These are phyloP conservation scores for Hermaeophaga mercurialis DNA, from an alignment of 2,888 invertebrate species.

Conservation along the genomic window DNA sequence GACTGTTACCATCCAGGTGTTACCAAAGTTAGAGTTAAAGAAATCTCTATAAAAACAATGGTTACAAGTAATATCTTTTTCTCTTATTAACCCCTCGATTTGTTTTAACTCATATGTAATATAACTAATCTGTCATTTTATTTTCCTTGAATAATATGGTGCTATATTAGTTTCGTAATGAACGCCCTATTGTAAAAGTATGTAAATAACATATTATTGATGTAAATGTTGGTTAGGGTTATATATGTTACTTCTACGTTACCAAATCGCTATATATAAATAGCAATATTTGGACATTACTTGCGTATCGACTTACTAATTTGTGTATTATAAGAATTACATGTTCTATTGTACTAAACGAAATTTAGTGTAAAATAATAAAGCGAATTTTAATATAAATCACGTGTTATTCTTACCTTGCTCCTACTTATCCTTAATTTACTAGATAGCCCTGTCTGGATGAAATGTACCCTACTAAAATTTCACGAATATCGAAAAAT, in stretches of 20 bases:
- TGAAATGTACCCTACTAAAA: too few relatives aligned
- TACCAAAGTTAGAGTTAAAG: not conserved
- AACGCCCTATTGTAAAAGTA: conserved; percentile 40
- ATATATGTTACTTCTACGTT: conserved; percentile 31
- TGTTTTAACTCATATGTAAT: conserved; percentile 9
- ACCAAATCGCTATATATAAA: conserved; percentile 34
- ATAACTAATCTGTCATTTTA: conserved; percentile 19
- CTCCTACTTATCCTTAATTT: too few relatives aligned
- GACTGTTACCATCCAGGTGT: not conserved
- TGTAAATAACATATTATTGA: conserved; percentile 45
- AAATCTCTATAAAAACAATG: not conserved
- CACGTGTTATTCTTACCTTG: too few relatives aligned
- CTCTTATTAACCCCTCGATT: not conserved
- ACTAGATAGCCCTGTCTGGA: too few relatives aligned
- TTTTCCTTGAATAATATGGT: conserved; percentile 39
- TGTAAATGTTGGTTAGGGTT: conserved; percentile 45
- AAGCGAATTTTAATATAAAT: conserved; percentile 12
- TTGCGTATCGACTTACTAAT: conserved; percentile 21
- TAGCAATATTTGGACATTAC: conserved; percentile 38
- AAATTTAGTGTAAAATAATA: conserved; percentile 18
- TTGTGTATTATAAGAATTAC: conserved; percentile 15
- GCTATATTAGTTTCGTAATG: conserved; percentile 43
- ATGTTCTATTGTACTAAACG: conserved; percentile 21
- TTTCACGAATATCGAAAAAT: too few relatives aligned
- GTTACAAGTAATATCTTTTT: not conserved